phyloP scores from a whole-genome alignment of 2,888 invertebrate genomes.

The Cancer borealis region DNA sequence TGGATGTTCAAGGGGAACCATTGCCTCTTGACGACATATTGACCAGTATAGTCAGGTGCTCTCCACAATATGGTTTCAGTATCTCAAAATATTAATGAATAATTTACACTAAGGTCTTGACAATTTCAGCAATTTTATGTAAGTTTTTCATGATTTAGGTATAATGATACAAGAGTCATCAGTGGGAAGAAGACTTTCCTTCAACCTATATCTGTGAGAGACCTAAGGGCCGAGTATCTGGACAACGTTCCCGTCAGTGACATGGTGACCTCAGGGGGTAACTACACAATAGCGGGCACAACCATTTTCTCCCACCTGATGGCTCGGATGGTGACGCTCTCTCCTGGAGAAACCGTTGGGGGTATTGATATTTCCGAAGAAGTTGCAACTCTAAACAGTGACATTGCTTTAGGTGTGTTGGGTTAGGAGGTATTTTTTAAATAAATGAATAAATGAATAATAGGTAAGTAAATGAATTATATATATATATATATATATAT shows the following conservation, averaged over 20 bases:
- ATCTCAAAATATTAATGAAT: background rate
- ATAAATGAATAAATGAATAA: background rate
- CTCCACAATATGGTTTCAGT: background rate
- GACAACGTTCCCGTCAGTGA: constrained; percentile 60
- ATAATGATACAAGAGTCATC: constrained; percentile 39
- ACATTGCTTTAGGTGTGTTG: constrained; percentile 42
- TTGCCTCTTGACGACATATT: constrained; percentile 55
- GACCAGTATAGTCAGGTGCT: constrained; percentile 50
- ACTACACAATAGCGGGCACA: constrained; percentile 36
- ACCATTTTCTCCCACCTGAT: constrained; percentile 31
- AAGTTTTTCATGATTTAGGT: background rate
- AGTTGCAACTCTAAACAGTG: background rate
- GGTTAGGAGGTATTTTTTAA: background rate
- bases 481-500: background rate
- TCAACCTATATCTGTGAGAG: background rate
- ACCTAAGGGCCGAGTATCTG: constrained; percentile 40
- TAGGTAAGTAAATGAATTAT: background rate
- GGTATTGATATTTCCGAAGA: constrained; percentile 55
- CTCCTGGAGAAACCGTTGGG: constrained; percentile 49
- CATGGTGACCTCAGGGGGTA: constrained; percentile 46
- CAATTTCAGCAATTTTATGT: background rate
- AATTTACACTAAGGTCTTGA: background rate
- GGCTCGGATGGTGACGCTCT: background rate
- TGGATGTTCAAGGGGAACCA: background rate
- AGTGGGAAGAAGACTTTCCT: constrained; percentile 58